Conservation (phyloP, 2,888 invertebrate species). For the Coecobrya sp. region DNA sequence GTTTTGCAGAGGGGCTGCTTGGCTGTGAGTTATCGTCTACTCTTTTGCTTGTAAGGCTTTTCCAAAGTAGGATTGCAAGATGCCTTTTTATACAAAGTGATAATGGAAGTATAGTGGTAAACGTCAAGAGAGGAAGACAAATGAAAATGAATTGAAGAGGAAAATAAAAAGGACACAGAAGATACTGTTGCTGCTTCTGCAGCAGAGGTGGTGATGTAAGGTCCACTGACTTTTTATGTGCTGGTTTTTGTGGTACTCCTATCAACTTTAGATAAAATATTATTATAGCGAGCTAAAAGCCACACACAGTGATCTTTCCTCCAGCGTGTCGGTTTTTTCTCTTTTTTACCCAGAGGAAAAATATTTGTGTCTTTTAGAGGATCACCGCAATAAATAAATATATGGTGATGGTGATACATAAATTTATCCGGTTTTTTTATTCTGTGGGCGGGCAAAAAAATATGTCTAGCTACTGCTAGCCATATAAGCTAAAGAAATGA, state of each 20-base stretch:
- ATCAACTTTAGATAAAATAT: conserved; percentile 49
- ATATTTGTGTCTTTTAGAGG: conserved; percentile 39
- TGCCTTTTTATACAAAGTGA: too few species aligned
- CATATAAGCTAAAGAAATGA: too few species aligned
- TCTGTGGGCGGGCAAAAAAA: background rate
- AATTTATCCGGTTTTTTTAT: conserved; percentile 21
- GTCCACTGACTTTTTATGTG: conserved; percentile 5
- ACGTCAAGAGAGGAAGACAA: conserved; percentile 34
- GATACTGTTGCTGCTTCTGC: too few species aligned
- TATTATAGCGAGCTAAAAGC: conserved; percentile 43
- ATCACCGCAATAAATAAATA: conserved; percentile 59
- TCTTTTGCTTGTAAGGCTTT: conserved; percentile 27
- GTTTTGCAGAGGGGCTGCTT: conserved; percentile 9
- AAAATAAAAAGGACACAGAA: too few species aligned
- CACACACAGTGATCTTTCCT: background rate
- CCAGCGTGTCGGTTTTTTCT: background rate
- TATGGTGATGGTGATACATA: conserved; percentile 55
- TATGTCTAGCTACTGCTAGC: too few species aligned
- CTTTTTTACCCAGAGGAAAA: conserved; percentile 3
- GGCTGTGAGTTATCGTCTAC: conserved; percentile 52
- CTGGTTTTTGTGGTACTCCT: background rate
- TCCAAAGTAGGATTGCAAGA: too few species aligned
- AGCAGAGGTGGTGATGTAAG: background rate
- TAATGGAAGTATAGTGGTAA: conserved; percentile 27
- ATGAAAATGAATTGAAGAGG: conserved; percentile 43